Evolutionary conservation across 2,113 vertebrate genomes (phyloP).

Genomic region (Eulacestoma nigropectus): DNA sequence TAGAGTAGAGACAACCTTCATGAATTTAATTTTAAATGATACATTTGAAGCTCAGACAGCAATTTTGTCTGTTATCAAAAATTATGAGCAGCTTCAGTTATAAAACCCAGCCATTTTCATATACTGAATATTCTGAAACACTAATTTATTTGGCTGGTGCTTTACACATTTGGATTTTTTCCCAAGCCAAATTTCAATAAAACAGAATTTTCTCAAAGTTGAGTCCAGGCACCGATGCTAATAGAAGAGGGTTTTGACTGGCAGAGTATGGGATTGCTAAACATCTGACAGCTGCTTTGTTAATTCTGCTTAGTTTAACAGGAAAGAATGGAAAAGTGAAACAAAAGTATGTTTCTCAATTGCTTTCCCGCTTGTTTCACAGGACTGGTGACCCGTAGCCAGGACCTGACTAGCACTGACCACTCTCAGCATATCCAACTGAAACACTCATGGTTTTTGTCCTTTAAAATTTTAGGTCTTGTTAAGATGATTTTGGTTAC

Average conservation of each 20-base stretch:
- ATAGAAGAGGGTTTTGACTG: background rate
- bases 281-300: background rate
- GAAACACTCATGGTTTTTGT: accelerated
- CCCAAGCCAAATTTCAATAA: background rate
- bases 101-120: background rate
- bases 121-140: background rate
- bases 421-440: background rate
- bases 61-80: background rate
- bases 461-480: background rate
- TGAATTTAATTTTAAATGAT: background rate
- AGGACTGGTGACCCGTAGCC: background rate
- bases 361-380: background rate
- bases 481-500: background rate
- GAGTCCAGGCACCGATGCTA: background rate
- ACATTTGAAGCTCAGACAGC: background rate
- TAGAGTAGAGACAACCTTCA: background rate
- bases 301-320: background rate
- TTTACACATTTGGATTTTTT: background rate
- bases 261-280: background rate
- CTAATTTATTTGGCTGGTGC: background rate
- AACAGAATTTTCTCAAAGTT: background rate
- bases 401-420: background rate
- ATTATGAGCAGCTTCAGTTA: background rate
- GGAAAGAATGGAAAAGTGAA: background rate
- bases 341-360: background rate